A percentile compares a stretch with the other conserved stretches of the same genome.
Conservation (phyloP, 2,888 invertebrate genomes). For the Conomelus anceps region DNA sequence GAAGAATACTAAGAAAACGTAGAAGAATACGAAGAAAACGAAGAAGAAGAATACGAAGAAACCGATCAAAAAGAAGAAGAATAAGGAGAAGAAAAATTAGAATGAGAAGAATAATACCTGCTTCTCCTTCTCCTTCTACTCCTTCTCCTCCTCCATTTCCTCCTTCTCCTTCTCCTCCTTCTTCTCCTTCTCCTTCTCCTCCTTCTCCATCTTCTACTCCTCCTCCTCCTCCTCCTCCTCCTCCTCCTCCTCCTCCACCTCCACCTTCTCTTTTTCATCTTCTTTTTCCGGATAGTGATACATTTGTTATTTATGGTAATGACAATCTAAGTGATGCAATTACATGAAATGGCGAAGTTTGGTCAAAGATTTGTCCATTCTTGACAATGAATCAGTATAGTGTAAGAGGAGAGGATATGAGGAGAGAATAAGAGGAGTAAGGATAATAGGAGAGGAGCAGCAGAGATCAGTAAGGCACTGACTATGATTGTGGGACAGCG, state of each 20-base stretch:
- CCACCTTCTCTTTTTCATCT: neutral
- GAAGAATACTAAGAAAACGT: no score
- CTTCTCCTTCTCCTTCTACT: neutral
- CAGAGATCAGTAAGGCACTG: no score
- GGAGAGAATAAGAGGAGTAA: neutral
- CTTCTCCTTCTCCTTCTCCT: neutral
- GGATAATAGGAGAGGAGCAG: neutral
- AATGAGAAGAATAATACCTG: neutral
- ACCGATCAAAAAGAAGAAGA: no score
- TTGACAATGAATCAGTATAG: no score
- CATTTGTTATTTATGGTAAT: no score
- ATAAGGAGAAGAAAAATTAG: no score
- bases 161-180: neutral
- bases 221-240: neutral
- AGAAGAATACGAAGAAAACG: no score
- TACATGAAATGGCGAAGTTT: no score
- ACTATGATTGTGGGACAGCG: neutral
- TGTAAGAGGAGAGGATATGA: neutral
- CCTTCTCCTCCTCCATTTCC: neutral
- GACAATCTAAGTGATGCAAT: no score
- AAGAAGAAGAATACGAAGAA: no score
- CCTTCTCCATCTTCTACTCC: neutral
- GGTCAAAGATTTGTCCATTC: no score
- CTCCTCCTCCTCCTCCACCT: neutral
- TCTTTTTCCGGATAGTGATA: no score